These are phyloP conservation scores for Arctia plantaginis DNA, from an alignment of 2,888 invertebrate species.

Conservation along the genomic window DNA sequence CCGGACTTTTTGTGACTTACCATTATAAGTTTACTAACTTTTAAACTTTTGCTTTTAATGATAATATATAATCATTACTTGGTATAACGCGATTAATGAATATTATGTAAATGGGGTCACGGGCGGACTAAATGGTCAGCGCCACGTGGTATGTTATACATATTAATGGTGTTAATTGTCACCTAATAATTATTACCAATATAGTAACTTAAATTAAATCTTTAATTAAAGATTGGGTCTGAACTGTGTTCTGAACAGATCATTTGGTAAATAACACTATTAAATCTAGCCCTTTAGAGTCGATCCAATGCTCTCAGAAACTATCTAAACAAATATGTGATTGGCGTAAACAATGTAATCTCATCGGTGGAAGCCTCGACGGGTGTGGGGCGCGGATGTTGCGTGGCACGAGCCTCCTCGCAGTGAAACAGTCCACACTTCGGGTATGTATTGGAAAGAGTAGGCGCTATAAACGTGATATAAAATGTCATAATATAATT, in stretches of 20 bases:
- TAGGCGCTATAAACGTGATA: not conserved
- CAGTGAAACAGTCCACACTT: not conserved
- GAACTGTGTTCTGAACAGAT: not conserved
- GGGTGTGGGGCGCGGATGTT: slow-evolving; percentile 10
- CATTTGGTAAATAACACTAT: not conserved
- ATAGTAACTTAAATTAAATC: not conserved
- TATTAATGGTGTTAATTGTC: no score
- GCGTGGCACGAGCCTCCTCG: not conserved
- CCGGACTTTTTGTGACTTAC: slow-evolving; percentile 7
- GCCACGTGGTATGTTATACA: no score
- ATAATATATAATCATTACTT: not conserved
- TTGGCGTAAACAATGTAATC: slow-evolving; percentile 19
- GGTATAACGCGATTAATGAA: no score
- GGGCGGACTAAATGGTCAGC: not conserved
- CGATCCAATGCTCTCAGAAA: not conserved
- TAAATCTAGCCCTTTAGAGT: not conserved
- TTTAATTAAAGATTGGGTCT: slow-evolving; percentile 14
- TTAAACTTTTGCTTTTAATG: not conserved
- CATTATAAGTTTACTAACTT: slow-evolving; percentile 4
- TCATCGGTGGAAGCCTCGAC: not conserved
- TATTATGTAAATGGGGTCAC: not conserved
- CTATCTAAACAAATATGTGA: slow-evolving; percentile 12
- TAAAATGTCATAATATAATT: not conserved
- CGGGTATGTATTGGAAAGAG: not conserved
- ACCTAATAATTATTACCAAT: no score